Base-by-base conservation (phyloP, 2,888 invertebrate genomes). In the Vesta saturnalis region DNA sequence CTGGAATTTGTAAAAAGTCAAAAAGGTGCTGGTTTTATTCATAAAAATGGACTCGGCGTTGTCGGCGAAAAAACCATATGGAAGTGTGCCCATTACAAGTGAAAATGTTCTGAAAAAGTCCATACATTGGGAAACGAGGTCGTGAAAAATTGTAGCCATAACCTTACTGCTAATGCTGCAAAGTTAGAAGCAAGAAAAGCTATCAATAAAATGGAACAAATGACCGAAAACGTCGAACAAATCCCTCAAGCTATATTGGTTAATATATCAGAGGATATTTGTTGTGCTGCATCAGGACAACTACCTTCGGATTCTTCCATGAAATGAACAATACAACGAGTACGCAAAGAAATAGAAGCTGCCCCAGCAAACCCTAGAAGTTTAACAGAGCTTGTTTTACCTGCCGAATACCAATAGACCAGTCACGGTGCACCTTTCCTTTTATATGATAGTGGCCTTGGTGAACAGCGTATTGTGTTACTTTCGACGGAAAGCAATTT, bases 281-380 rank as follows among this genome's bases (percentile, higher is more conserved):
- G 21, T 4, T 18, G 18, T 55, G 55, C 55, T 55, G 18, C 55
- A 21, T 18, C 55, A 19, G 21, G 16, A 22, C n/a, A 22, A 55
- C 22, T 55, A 55, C 55, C 21, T 19, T 19, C 55, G 21, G 12
- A 21, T 19, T 55, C 23, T 22, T 55, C 55, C 21, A 55, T 55
- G 22, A 22, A 55, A 21, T 21, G 23, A 55, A 55, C 14, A 19
- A 55, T 55, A 55, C 55, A n/a, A n/a, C n/a, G n/a, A n/a, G n/a
- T n/a, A n/a, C n/a, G n/a, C n/a, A n/a, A n/a, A n/a, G n/a, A n/a
- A n/a, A n/a, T n/a, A n/a, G n/a, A n/a, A n/a, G n/a, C n/a, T n/a
- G n/a, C n/a, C n/a, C n/a, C n/a, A n/a, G n/a, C n/a, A n/a, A n/a
- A n/a, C n/a, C n/a, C n/a, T n/a, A n/a, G n/a, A n/a, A n/a, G n/a